A percentile compares a stretch with the other conserved stretches of the same genome.
Conservation (phyloP, 2,113 vertebrate species). For the Gobio gobio region DNA sequence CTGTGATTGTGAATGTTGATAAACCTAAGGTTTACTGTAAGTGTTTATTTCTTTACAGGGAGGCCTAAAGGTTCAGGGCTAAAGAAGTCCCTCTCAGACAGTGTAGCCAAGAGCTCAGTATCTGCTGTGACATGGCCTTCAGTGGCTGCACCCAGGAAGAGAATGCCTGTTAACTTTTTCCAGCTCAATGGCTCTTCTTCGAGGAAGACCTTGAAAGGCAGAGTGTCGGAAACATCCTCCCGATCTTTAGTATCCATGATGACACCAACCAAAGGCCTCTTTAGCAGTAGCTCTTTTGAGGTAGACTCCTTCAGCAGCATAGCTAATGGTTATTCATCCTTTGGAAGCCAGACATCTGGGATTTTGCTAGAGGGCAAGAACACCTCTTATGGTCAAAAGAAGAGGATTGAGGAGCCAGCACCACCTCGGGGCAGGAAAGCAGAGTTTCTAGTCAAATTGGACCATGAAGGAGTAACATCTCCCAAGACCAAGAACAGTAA, state of each 20-base stretch:
- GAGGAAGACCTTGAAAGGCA: constrained; percentile 80
- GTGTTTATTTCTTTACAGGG: constrained; percentile 63
- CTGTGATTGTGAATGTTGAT: neutral
- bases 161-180: constrained; percentile 83
- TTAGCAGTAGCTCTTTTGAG: constrained; percentile 89
- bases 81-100: constrained; percentile 75
- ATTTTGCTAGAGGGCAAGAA: constrained; percentile 76
- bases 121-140: constrained; percentile 85
- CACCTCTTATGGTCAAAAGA: constrained; percentile 80
- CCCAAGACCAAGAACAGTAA: constrained; percentile 96
- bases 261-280: constrained; percentile 79
- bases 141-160: constrained; percentile 80
- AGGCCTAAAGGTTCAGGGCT: constrained; percentile 80
- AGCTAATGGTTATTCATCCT: constrained; percentile 90
- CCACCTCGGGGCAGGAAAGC: constrained; percentile 77
- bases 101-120: constrained; percentile 75
- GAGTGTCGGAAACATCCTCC: constrained; percentile 78
- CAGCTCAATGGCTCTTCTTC: constrained; percentile 82
- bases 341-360: constrained; percentile 76
- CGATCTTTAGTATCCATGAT: constrained; percentile 70
- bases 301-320: constrained; percentile 96
- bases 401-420: constrained; percentile 75
- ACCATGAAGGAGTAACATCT: constrained; percentile 95
- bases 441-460: constrained; percentile 92
- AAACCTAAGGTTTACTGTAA: neutral